Base-by-base conservation (phyloP, 2,797 vertebrate genomes). In the Malacoraja senta region DNA sequence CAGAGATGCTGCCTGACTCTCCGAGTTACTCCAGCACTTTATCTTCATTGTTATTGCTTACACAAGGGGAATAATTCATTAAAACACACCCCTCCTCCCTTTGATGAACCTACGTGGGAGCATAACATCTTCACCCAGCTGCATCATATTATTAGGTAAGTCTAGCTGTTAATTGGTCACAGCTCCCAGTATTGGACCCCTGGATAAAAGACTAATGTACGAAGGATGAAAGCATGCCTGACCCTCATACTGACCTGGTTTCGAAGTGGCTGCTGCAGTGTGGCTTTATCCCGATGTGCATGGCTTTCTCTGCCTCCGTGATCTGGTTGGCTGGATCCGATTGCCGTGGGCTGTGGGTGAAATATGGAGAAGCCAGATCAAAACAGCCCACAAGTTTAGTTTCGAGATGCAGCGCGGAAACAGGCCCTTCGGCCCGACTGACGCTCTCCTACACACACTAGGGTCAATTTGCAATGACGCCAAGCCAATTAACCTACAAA, bases 261-360 rank as follows among this genome's bases (percentile, higher is more conserved):
- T 95, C 98, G 97, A 74, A 98, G 96, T 58, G 98, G 98, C 93
- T 97, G 97, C 77, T 97, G 98, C 94, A 99, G 97, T 0, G 98
- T 98, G 8, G 98, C 97, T 44, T 98, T 96, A 84, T 99, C 99
- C 96, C 98, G 96, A 94, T 98, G 98, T 74, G 96, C 53, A 93
- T 99, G 98, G 95, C 97, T 98, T 94, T 99, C 98, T 96, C 98
- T 97, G 0, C 98, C 97, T 94, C 97, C 98, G 9, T 98, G 99
- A 95, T 99, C 99, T 93, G 99, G 97, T 0, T 98, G 98, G 94
- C 98, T 97, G 80, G 98, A 98, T 91, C 99, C 99, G 94, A 99
- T 98, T 0, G 98, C 98, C 94, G 98, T 99, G 95, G 99, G 98
- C 99, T 99, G 95, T 93, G 94, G 95, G 94, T 96, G 61, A 12